Evolutionary conservation across 1,140 invertebrate genomes (phyloP), one percentile per base, ranked within the genome.

Genomic region (Drosophila sp.): DNA sequence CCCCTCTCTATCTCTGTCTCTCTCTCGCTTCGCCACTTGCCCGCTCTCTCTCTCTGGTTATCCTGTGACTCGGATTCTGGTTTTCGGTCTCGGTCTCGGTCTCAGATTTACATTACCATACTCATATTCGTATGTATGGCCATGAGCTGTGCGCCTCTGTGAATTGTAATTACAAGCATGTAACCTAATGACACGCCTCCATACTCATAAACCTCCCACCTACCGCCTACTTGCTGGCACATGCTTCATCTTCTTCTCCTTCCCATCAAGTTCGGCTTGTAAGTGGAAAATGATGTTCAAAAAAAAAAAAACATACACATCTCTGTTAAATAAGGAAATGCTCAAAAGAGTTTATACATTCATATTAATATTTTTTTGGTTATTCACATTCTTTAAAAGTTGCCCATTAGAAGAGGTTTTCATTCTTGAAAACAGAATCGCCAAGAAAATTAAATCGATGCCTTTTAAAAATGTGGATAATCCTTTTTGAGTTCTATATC

Each of bases 81-180:
- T 50, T 50, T 50, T n/a, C 23, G 23, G 41, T 50, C 30, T 32
- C 29, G 50, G 50, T 30, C 27, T 27, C 25, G 55, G 55, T 57
- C 32, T 58, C 38, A 27, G 60, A 61, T 30, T 41, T 61, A 35
- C 60, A 61, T 61, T 41, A 40, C 35, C 60, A 29, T 44, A 27
- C 60, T 61, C 27, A 25, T 44, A 61, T 58, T 50, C 35, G 35
- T 38, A 38, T 38, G 35, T 38, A 50, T 50, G 44, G 56, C 56
- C 56, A 58, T 58, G 35, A 58, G 56, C 56, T 29, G 30, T 58
- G 30, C 33, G 23, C 56, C 33, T 58, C 29, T 61, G 60, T 61
- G 60, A 63, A 63, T 63, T 63, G 60, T 63, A 63, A 63, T 63
- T 63, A 63, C 60, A 63, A 63, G 40, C 60, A 44, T 50, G 60